phyloP scores from a whole-genome alignment of 2,797 vertebrate genomes.

The Taenioides sp. region DNA sequence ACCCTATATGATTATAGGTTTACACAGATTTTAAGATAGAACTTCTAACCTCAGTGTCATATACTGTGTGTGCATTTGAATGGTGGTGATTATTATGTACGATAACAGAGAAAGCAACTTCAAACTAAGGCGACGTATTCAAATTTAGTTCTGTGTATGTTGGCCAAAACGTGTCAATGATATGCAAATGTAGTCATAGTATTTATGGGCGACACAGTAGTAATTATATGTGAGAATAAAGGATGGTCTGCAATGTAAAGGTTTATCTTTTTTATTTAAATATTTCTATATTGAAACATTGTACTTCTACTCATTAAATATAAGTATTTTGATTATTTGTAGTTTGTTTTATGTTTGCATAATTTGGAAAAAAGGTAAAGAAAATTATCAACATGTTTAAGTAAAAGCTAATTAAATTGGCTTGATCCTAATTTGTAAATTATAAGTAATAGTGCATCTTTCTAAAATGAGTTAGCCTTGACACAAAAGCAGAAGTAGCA shows the following conservation, averaged over 20 bases:
- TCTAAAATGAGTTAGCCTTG: background rate
- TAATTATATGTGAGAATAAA: background rate
- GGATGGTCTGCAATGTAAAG: background rate
- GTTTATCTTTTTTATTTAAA: background rate
- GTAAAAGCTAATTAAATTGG: background rate
- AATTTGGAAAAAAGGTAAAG: too few relatives aligned
- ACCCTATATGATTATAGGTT: conserved; percentile 77
- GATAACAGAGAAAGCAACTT: background rate
- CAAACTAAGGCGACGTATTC: too few relatives aligned
- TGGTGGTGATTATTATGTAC: background rate
- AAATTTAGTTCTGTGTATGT: too few relatives aligned
- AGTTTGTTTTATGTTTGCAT: too few relatives aligned
- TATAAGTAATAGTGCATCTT: background rate
- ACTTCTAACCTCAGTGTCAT: conserved; percentile 45
- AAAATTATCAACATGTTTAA: too few relatives aligned
- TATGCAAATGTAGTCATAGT: background rate
- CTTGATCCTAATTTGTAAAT: background rate
- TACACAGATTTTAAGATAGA: conserved; percentile 42
- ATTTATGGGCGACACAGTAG: background rate
- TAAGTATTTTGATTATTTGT: too few relatives aligned
- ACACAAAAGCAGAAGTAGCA: background rate
- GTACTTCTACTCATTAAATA: too few relatives aligned
- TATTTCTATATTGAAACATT: too few relatives aligned
- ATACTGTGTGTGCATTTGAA: conserved; percentile 13
- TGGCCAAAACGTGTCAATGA: background rate